Base-by-base conservation (phyloP, 2,113 vertebrate species). In the Heterotilapia buettikoferi region DNA sequence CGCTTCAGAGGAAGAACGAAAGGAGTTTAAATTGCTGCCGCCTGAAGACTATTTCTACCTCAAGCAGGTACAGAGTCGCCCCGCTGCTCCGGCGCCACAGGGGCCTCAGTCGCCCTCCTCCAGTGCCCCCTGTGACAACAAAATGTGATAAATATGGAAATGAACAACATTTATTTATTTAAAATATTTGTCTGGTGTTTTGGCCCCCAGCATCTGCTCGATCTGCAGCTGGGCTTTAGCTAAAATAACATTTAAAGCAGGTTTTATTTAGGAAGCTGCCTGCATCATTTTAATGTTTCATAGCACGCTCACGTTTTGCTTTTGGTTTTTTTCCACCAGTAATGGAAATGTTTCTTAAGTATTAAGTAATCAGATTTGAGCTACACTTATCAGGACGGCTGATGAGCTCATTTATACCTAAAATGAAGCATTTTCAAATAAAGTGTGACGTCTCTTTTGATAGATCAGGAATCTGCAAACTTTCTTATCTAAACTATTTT, bases 21-120 rank as follows among this genome's bases (percentile, higher is more conserved):
- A 96, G 90, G 98, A 98, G 94, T 99, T 98, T 94, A 98, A 97
- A 93, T 96, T 99, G 93, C 97, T 97, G 92, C 97, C 98, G 91
- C 98, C 98, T 53, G 97, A 98, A 97, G 97, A 99, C 86, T 99
- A 98, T 96, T 97, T 97, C 97, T 99, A 99, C 98, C 99, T 99
- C 98, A 99, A 98, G 92, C 98, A 99, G 98, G 98, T 99, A 94
- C 10, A 14, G 24, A 80, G 94, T 71, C 82, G 43, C 8, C 18
- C 3, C 6, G 1, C 19, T 10, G 21, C 68, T 73, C 8, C 21
- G 8, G 7, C 7, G 1, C 38, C 13, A 1, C 36, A 5, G 11
- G 18, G 11, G 61, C 33, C 61, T 38, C 19, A 1, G 19, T 38
- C 19, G 19, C 33, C 33, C 6, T 21, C 33, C 2, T 21, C n/a